Conservation (phyloP, 1,140 invertebrate genomes). For the Calephelis virginiensis region DNA sequence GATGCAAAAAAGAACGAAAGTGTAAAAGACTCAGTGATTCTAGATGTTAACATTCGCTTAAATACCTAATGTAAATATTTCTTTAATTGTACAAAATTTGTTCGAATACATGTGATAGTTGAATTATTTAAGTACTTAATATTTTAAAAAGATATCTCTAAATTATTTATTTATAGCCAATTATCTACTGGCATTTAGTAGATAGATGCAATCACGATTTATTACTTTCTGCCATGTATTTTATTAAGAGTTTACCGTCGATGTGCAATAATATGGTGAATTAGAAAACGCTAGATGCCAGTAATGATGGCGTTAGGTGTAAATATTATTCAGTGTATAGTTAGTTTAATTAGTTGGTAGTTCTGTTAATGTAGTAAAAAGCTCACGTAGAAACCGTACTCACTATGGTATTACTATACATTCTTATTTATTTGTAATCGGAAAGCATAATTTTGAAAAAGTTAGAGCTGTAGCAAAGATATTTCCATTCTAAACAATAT, state of each 20-base stretch:
- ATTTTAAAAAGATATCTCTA: constrained; percentile 68
- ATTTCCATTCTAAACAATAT: too few species aligned
- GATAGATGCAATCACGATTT: constrained; percentile 23
- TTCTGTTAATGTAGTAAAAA: constrained; percentile 25
- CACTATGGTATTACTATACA: background rate
- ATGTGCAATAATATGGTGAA: constrained; percentile 18
- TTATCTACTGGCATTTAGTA: constrained; percentile 42
- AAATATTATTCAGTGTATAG: constrained; percentile 24
- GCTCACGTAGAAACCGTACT: background rate
- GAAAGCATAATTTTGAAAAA: background rate
- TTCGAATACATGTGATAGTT: constrained; percentile 76
- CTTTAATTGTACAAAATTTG: constrained; percentile 26
- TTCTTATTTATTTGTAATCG: background rate
- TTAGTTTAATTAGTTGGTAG: constrained; percentile 20
- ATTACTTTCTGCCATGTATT: constrained; percentile 16
- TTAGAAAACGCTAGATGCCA: constrained; percentile 16
- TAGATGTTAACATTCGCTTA: constrained; percentile 55
- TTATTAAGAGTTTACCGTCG: constrained; percentile 17
- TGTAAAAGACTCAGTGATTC: constrained; percentile 46
- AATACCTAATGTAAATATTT: constrained; percentile 11
- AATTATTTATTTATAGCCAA: constrained; percentile 67
- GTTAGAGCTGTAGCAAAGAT: too few species aligned
- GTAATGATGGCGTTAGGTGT: constrained; percentile 18
- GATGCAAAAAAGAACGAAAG: constrained; percentile 4
- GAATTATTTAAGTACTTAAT: constrained; percentile 75